Base-by-base conservation (phyloP, 2,888 invertebrate species). In the Tenthredo notha region DNA sequence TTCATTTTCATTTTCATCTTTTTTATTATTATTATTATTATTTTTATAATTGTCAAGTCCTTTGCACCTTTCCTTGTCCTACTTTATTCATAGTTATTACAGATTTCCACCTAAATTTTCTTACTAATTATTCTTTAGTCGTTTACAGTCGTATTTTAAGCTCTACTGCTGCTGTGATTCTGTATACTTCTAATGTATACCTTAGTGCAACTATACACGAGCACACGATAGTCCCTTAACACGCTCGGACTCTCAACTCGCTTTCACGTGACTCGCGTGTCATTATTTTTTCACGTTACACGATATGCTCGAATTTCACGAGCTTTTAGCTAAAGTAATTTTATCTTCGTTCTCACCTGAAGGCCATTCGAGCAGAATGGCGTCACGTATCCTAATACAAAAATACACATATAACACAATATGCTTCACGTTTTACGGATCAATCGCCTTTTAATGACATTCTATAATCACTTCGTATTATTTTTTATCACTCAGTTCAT, bases 281-380 rank as follows among this genome's bases (percentile, higher is more conserved):
- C 25, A 78, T 80, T 80, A 80, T 80, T 80, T 80, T 78, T 80
- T 80, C 80, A 58, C 40, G 77, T 80, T 40, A 80, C 80, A 80
- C 58, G 80, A 80, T 80, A 61, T 61, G 80, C 80, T 80, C 61
- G 21, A 80, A 85, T 86, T 87, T 86, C 84, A 74, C 74, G 84
- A 84, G 78, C 84, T 87, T 77, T 84, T 85, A 72, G 85, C 85
- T 78, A 85, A 86, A 87, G 83, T 88, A 89, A 89, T 89, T 87
- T 85, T 80, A 88, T 89, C 87, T 85, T 84, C 21, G 50, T 40
- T 58, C 80, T 4, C 37, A 12, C 40, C 40, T 37, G 37, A 74
- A 40, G 72, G 43, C 21, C 21, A 12, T 61, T 61, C 25, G 21
- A 61, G 1, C 61, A 25, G 12, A 61, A 61, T 25, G 61, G 12